Conservation (phyloP, 2,113 vertebrate species). For the Parotia lawesii region DNA sequence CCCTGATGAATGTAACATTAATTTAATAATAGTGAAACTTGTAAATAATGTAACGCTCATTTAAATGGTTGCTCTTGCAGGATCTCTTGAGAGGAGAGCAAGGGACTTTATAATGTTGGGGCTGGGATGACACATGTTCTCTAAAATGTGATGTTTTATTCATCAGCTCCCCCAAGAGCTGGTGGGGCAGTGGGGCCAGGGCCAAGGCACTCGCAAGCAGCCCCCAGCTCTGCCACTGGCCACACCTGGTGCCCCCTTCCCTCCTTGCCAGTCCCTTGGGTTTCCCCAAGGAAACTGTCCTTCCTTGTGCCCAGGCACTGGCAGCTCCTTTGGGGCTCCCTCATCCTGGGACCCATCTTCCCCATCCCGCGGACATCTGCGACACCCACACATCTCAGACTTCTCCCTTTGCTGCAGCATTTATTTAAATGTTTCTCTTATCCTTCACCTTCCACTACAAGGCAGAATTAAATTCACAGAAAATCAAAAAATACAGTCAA, state of each 20-base stretch:
- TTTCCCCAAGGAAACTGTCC: background rate
- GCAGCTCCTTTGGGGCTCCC: background rate
- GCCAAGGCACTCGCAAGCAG: fast-evolving
- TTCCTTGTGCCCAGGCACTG: fast-evolving
- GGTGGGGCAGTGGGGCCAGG: fast-evolving
- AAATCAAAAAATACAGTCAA: background rate
- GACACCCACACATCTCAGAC: background rate
- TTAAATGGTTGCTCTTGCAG: conserved; percentile 46
- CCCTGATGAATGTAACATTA: conserved; percentile 51
- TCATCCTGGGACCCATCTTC: fast-evolving
- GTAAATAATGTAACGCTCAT: conserved; percentile 63
- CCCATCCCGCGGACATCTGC: fast-evolving
- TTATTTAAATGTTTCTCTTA: background rate
- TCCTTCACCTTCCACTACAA: background rate
- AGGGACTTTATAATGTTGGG: conserved; percentile 11
- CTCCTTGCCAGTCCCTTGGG: background rate
- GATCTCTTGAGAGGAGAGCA: conserved; percentile 31
- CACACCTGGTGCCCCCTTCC: fast-evolving
- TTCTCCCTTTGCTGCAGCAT: background rate
- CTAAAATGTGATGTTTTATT: conserved; percentile 6
- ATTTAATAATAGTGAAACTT: conserved; percentile 65
- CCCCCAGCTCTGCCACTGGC: background rate
- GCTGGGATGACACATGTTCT: conserved; percentile 16
- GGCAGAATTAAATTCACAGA: background rate
- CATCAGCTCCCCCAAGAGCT: background rate